phyloP scores from a whole-genome alignment of 1,140 invertebrate genomes.

The Heterodera schachtii region DNA sequence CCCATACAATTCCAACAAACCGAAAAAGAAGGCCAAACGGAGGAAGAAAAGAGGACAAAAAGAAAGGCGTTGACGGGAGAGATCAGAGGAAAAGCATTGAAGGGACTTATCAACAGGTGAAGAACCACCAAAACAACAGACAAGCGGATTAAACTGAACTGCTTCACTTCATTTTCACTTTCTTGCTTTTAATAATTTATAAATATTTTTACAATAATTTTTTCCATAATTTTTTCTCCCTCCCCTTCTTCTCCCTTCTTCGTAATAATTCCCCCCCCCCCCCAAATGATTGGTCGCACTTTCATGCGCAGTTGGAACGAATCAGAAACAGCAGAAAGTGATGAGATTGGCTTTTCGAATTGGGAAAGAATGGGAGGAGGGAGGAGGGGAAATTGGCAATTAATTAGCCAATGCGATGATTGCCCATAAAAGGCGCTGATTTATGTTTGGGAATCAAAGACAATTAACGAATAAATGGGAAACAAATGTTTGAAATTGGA shows the following conservation, averaged over 20 bases:
- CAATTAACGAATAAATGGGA: too few relatives aligned
- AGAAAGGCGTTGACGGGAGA: too few relatives aligned
- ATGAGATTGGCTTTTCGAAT: background rate
- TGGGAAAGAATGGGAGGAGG: background rate
- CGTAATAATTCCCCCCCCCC: background rate
- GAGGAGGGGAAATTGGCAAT: background rate
- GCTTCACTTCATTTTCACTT: too few relatives aligned
- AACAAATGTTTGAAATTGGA: too few relatives aligned
- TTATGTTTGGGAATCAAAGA: background rate
- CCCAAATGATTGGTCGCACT: too few relatives aligned
- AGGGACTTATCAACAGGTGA: background rate
- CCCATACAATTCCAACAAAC: background rate
- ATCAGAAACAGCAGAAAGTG: background rate
- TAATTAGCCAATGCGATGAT: background rate
- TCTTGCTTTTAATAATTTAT: too few relatives aligned
- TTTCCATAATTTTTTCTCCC: background rate
- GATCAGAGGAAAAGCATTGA: background rate
- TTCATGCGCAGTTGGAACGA: background rate
- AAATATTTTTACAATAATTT: too few relatives aligned
- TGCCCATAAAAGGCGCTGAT: background rate
- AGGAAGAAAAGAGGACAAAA: background rate
- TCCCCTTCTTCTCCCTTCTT: background rate
- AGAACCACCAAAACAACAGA: too few relatives aligned
- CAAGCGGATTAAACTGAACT: too few relatives aligned
- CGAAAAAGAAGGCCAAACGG: background rate